Evolutionary conservation across 2,888 invertebrate genomes (phyloP), one percentile per base, ranked within the genome.

Genomic region (Dynastes tityus): DNA sequence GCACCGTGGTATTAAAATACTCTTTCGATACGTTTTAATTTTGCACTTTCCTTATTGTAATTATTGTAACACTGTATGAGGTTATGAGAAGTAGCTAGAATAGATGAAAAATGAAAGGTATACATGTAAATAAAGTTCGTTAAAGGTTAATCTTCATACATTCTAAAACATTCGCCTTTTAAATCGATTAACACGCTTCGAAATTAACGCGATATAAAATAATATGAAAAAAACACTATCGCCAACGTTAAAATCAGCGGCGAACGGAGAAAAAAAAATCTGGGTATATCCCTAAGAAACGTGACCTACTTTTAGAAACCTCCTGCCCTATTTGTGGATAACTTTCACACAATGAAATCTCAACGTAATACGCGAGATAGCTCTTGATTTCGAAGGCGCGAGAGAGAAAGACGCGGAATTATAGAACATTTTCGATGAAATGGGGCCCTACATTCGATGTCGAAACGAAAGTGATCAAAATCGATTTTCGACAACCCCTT

Each of bases 231-330:
- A 55, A 80, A 79, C 83, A 83, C 82, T 82, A 83, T 83, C 82
- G 83, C 82, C 82, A 65, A 65, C 16, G 53, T n/a, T n/a, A 53
- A 53, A 53, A 53, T 13, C 32, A 53, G 53, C 53, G 53, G 13
- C n/a, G 22, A 40, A 22, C 16, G 49, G 11, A 77, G 78, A 79
- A 80, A 73, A 83, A 83, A 85, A 85, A 83, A 82, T 84, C 84
- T 75, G 49, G 73, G 79, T 70, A 64, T 79, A 67, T 73, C 78
- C 85, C 85, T 84, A 84, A 82, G 79, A 79, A 81, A 80, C 85
- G 61, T 74, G 86, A 86, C 86, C 86, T 85, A 86, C 83, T 84
- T 85, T 81, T 80, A 55, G 51, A 64, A 82, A 79, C 78, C 80
- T 79, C 79, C 80, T 80, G 81, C 79, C 80, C 81, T 80, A 81